Evolutionary conservation across 2,888 invertebrate genomes (phyloP), one percentile per base, ranked within the genome.

Genomic region (Lottia gigantea): DNA sequence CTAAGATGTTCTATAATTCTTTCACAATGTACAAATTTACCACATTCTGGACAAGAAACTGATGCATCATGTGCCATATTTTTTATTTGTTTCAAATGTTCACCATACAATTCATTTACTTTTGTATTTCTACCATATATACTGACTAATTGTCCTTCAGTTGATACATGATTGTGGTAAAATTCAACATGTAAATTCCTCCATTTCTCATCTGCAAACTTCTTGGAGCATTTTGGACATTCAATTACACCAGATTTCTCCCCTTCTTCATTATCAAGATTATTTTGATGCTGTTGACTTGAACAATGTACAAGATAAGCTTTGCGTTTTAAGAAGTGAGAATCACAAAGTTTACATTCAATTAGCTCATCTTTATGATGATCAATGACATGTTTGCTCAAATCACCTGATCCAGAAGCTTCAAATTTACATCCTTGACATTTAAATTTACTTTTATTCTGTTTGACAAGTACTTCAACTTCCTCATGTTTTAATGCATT

Each of bases 361-460:
- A 78, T 75, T 15, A 83, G 77, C 40, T 82, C 71, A 19, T 75
- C 74, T 11, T 83, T 81, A 71, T 87, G 87, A 12, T 74, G 74
- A 16, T 80, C 77, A 46, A 84, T 74, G 67, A 81, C 84, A 74
- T 87, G 87, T 2, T 81, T 79, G 49, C 84, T 72, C 12, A 87
- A 72, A 45, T 83, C 83, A 40, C 77, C 75, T 64, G 83, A 83
- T n/a, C 75, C 73, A 4, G 69, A 67, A 8, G 80, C 81, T 45
- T 72, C 80, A 72, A 82, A 84, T 12, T 81, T 80, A 76, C 87
- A 87, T 62, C 82, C 80, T 23, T 82, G 78, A 74, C 87, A 87
- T 68, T 83, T 83, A 67, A 78, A 77, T 11, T 75, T 75, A 63
- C 77, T 81, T 14, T 69, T 64, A 19, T 71, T 64, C 8, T 61